Evolutionary conservation across 2,113 vertebrate genomes (phyloP).

Genomic region (Platycercus adscitus): DNA sequence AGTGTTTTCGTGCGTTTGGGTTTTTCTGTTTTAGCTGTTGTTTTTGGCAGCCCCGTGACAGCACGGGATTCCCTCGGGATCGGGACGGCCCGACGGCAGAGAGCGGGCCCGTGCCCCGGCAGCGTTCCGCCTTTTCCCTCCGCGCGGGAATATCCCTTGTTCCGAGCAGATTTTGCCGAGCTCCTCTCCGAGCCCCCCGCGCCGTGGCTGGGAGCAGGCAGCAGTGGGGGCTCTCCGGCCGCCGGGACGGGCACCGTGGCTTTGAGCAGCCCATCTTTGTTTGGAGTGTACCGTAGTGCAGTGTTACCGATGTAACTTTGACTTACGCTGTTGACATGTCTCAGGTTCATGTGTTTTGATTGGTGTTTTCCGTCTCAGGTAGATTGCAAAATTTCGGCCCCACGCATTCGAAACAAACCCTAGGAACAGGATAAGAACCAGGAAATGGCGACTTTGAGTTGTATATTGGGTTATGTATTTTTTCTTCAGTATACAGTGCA

Average conservation of each 20-base stretch:
- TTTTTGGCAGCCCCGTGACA: constrained; percentile 59
- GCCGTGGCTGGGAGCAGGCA: not conserved
- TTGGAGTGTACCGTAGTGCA: constrained; percentile 81
- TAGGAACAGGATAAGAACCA: constrained; percentile 59
- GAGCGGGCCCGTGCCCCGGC: not conserved
- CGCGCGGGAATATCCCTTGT: not conserved
- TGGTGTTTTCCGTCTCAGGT: constrained; percentile 89
- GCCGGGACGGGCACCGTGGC: constrained; percentile 59
- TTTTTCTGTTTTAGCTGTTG: constrained; percentile 13
- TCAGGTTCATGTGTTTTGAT: constrained; percentile 87
- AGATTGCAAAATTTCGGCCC: constrained; percentile 84
- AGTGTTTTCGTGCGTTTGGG: not conserved
- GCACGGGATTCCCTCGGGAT: constrained; percentile 55
- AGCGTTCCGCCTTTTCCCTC: constrained; percentile 18
- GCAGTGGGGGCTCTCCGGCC: not conserved
- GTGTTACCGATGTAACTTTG: constrained; percentile 83
- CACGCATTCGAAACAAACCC: constrained; percentile 72
- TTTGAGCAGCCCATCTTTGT: constrained; percentile 73
- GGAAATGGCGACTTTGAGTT: constrained; percentile 80
- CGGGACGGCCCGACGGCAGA: not conserved
- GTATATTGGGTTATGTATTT: constrained; percentile 83
- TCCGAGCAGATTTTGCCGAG: constrained; percentile 29
- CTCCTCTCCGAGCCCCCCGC: constrained; percentile 64
- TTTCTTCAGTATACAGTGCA: constrained; percentile 84
- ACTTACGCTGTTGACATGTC: constrained; percentile 85